Conservation (phyloP, 2,888 invertebrate genomes). For the Scaptodrosophila latifasciaeformis region DNA sequence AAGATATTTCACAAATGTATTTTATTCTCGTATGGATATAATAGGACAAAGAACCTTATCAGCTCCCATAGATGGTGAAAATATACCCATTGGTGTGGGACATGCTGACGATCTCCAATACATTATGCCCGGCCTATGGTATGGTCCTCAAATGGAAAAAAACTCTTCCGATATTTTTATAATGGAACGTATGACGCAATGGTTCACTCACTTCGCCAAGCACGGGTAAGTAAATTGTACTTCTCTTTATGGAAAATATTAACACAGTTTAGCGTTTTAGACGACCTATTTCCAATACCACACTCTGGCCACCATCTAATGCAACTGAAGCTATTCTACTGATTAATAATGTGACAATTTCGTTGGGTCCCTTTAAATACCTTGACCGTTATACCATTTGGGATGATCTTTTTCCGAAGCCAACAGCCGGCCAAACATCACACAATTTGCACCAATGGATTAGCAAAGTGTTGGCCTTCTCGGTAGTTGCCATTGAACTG, state of each 20-base stretch:
- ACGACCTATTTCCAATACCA: neutral
- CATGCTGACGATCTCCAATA: conserved; percentile 70
- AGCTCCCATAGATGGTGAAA: conserved; percentile 71
- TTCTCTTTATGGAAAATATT: neutral
- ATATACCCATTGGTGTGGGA: conserved; percentile 63
- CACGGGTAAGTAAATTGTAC: conserved; percentile 51
- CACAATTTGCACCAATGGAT: conserved; percentile 5
- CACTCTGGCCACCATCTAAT: neutral
- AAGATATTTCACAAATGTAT: conserved; percentile 76
- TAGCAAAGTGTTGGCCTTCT: conserved; percentile 6
- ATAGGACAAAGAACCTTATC: conserved; percentile 77
- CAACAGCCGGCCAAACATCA: conserved; percentile 11
- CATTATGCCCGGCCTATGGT: conserved; percentile 50
- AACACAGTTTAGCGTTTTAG: too few species aligned
- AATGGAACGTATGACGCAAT: conserved; percentile 72
- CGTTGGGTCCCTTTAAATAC: conserved; percentile 14
- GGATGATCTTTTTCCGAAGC: conserved; percentile 57
- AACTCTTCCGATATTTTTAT: conserved; percentile 72
- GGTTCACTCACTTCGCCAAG: conserved; percentile 73
- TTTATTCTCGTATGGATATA: conserved; percentile 79
- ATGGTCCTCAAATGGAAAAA: conserved; percentile 54
- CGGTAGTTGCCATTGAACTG: conserved; percentile 21
- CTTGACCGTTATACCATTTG: conserved; percentile 48
- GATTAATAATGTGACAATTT: neutral
- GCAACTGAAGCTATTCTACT: neutral